These are phyloP conservation scores for Pontoporia blainvillei DNA, from an alignment of 2,113 vertebrate genomes.

Conservation along the genomic window DNA sequence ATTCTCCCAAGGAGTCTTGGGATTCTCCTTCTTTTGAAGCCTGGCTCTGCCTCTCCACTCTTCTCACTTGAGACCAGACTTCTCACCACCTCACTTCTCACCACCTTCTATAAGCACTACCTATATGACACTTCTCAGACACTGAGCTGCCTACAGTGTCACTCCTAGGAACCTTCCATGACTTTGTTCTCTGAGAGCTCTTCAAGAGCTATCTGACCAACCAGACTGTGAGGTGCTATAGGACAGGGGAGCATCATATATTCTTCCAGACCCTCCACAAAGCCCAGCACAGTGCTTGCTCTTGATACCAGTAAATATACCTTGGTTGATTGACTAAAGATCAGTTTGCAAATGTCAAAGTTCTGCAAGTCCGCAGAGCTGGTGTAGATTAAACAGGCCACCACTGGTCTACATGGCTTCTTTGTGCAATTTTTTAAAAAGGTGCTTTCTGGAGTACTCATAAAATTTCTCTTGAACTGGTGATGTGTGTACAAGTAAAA, in stretches of 20 bases:
- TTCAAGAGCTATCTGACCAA: background rate
- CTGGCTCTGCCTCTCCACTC: background rate
- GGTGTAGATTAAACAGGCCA: background rate
- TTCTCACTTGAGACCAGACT: background rate
- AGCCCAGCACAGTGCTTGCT: background rate
- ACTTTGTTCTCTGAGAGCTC: background rate
- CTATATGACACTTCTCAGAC: background rate
- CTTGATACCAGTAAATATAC: background rate
- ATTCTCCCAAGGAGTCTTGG: background rate
- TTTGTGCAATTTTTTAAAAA: background rate
- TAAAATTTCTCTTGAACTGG: background rate
- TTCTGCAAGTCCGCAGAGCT: background rate
- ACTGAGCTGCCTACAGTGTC: background rate
- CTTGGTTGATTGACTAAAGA: background rate
- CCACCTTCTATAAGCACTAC: background rate
- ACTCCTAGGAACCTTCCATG: background rate
- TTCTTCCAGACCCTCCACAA: background rate
- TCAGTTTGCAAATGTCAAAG: slow-evolving; percentile 36
- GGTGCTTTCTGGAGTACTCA: background rate
- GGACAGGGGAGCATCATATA: background rate
- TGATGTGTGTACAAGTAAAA: background rate
- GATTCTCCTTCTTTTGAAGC: background rate
- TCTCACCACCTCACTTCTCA: too few species aligned
- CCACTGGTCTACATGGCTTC: background rate
- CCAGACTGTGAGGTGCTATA: background rate